Evolutionary conservation across 2,113 vertebrate genomes (phyloP).

Genomic region (Paracanthobrama guichenoti): DNA sequence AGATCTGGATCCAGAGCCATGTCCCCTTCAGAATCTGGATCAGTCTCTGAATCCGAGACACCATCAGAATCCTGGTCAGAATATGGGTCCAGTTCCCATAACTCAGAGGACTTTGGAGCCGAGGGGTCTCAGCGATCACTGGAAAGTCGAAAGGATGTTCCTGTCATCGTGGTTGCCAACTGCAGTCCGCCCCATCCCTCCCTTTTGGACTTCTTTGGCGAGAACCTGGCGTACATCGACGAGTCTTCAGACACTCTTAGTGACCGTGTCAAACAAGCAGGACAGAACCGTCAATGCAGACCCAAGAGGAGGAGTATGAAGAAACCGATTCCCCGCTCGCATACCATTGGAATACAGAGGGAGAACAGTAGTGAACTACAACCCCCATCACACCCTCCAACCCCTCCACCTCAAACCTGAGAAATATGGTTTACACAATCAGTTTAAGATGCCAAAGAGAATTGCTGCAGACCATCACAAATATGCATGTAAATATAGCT

Average conservation of each 20-base stretch:
- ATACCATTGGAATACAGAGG: constrained; percentile 53
- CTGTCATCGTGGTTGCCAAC: constrained; percentile 4
- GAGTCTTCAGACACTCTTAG: constrained; percentile 88
- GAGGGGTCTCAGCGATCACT: constrained; percentile 30
- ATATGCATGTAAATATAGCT: background rate
- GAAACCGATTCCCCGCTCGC: constrained; percentile 61
- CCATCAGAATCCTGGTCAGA: constrained; percentile 57
- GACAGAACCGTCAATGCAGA: constrained; percentile 57
- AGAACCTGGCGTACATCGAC: constrained; percentile 88
- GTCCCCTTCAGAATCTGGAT: constrained; percentile 61
- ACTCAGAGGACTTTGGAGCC: constrained; percentile 43
- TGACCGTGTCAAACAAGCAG: constrained; percentile 65
- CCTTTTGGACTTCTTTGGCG: constrained; percentile 81
- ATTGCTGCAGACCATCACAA: background rate
- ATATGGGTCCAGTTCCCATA: constrained; percentile 48
- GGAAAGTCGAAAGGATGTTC: constrained; percentile 37
- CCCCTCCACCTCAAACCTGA: constrained; percentile 70
- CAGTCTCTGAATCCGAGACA: constrained; percentile 43
- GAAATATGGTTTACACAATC: background rate
- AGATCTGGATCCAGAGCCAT: constrained; percentile 41
- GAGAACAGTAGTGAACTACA: constrained; percentile 63
- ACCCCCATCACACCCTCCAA: constrained; percentile 73
- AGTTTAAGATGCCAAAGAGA: background rate
- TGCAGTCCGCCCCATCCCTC: constrained; percentile 45
- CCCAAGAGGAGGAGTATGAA: constrained; percentile 70